phyloP scores from a whole-genome alignment of 2,113 vertebrate species.

The Callorhinus ursinus region DNA sequence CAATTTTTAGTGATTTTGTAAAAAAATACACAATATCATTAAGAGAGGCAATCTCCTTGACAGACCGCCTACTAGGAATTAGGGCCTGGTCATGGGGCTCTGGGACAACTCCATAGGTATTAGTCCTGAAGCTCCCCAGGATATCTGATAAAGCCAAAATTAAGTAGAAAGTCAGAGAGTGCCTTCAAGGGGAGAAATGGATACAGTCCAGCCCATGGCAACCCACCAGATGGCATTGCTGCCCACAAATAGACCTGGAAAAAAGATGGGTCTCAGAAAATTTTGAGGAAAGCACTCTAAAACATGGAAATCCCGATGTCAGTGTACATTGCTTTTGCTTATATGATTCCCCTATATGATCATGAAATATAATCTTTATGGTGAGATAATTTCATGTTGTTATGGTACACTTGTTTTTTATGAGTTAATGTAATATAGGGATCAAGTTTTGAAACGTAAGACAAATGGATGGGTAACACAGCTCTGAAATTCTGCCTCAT shows the following conservation, averaged over 20 bases:
- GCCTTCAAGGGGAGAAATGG: not conserved
- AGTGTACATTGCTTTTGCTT: not conserved
- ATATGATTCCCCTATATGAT: not conserved
- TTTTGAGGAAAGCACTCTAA: not conserved
- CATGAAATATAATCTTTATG: not conserved
- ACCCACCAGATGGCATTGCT: not conserved
- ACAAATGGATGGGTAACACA: not conserved
- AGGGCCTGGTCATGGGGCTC: accelerated
- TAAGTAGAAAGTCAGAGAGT: not conserved
- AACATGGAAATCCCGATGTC: accelerated
- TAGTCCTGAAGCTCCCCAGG: not conserved
- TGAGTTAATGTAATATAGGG: not conserved
- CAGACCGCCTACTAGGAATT: not conserved
- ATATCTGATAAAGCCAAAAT: not conserved
- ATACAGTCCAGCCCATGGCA: not conserved
- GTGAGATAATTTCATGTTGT: not conserved
- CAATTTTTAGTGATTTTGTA: not conserved
- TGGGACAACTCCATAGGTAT: accelerated
- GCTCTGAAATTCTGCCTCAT: not conserved
- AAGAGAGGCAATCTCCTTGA: not conserved
- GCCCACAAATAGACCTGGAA: no score
- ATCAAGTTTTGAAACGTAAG: not conserved
- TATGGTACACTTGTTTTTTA: not conserved
- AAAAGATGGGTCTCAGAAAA: not conserved
- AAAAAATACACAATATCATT: not conserved